Conservation (phyloP, 1,140 invertebrate species). For the Gonatopus flavifemur region DNA sequence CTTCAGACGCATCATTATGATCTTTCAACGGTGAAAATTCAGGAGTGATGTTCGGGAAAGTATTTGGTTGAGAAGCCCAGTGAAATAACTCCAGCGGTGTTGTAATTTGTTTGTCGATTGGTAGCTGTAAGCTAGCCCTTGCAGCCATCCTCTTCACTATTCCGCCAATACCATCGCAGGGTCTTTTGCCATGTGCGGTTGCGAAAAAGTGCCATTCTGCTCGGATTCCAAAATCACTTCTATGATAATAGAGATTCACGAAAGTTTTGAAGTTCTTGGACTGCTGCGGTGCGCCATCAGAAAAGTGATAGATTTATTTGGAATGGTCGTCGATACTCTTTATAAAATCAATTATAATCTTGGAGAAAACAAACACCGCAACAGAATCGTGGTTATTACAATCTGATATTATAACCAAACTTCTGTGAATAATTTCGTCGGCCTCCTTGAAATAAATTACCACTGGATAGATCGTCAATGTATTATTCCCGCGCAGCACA, state of each 20-base stretch:
- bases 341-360: neutral
- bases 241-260: neutral
- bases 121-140: slow-evolving; percentile 7
- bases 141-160: no score
- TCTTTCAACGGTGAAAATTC: slow-evolving; percentile 3
- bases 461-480: slow-evolving; percentile 1
- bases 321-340: neutral
- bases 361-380: neutral
- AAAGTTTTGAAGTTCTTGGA: slow-evolving; percentile 5
- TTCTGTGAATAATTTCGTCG: slow-evolving; percentile 1
- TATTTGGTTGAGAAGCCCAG: slow-evolving; percentile 6
- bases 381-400: slow-evolving; percentile 6
- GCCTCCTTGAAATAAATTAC: slow-evolving; percentile 10
- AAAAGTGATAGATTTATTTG: slow-evolving; percentile 2
- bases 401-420: slow-evolving; percentile 6
- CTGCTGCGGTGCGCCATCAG: slow-evolving; percentile 2
- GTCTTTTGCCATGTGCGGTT: slow-evolving; percentile 4
- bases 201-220: slow-evolving; percentile 6
- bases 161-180: no score
- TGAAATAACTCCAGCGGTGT: slow-evolving; percentile 8
- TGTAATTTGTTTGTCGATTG: slow-evolving; percentile 11
- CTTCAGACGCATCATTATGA: neutral
- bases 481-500: slow-evolving; percentile 11
- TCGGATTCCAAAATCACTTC: slow-evolving; percentile 1
- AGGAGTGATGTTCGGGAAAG: slow-evolving; percentile 10